A percentile compares a stretch with the other conserved stretches of the same genome.
These are phyloP conservation scores for Lacerta viridis DNA, from an alignment of 2,797 vertebrate genomes.

Conservation along the genomic window DNA sequence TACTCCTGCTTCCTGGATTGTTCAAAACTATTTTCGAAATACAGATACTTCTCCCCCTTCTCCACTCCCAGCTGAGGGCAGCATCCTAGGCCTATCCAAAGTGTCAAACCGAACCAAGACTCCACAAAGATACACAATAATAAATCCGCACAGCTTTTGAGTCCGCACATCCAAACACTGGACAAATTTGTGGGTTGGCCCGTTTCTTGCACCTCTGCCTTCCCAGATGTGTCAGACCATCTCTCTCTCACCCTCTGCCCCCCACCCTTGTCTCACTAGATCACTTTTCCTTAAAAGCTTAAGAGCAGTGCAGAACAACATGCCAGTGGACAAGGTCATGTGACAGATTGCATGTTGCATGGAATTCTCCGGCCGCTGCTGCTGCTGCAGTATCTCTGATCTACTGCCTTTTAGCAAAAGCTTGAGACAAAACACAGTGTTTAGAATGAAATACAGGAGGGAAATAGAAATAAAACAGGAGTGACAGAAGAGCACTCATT, in stretches of 20 bases:
- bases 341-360: slow-evolving; percentile 1
- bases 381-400: neutral
- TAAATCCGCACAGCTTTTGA: neutral
- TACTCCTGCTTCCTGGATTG: neutral
- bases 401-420: slow-evolving; percentile 31
- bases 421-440: slow-evolving; percentile 41
- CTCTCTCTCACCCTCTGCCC: neutral
- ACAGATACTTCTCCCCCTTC: neutral
- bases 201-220: neutral
- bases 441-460: slow-evolving; percentile 43
- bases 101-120: neutral
- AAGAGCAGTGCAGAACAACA: slow-evolving; percentile 2
- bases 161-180: neutral
- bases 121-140: neutral
- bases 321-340: neutral
- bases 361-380: slow-evolving; percentile 38
- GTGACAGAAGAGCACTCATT: slow-evolving; percentile 46
- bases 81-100: neutral
- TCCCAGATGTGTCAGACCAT: neutral
- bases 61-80: neutral
- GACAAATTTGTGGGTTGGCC: neutral
- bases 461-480: slow-evolving; percentile 40
- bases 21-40: neutral
- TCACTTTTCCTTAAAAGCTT: slow-evolving; percentile 47
- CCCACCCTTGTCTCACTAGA: neutral